Percentiles rank a stretch among this genome's conserved stretches.
Conservation (phyloP, 2,888 invertebrate genomes). For the Drosophila nr. medialis region DNA sequence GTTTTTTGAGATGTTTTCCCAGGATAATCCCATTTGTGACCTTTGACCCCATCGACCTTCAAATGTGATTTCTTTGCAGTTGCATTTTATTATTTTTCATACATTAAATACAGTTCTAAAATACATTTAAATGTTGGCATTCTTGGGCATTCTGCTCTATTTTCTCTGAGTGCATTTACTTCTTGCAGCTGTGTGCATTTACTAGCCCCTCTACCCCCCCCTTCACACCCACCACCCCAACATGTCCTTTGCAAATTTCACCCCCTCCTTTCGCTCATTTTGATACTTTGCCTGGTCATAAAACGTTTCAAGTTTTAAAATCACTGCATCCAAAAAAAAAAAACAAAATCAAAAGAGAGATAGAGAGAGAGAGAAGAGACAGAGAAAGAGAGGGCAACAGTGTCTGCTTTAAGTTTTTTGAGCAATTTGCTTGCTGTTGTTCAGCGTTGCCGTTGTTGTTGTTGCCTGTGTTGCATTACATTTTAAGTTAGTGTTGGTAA, state of each 20-base stretch:
- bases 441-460: conserved; percentile 28
- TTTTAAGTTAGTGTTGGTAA: conserved; percentile 79
- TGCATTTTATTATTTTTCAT: background rate
- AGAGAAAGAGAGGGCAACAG: background rate
- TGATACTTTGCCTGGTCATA: conserved; percentile 48
- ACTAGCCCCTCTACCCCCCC: conserved; percentile 14
- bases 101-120: conserved; percentile 29
- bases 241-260: background rate
- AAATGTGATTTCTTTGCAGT: background rate
- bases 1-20: background rate
- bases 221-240: background rate
- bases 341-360: conserved; percentile 9
- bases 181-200: conserved; percentile 74
- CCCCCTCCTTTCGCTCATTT: conserved; percentile 18
- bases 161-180: conserved; percentile 54
- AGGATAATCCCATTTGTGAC: background rate
- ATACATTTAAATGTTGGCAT: background rate
- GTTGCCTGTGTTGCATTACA: conserved; percentile 60
- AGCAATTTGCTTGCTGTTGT: conserved; percentile 70
- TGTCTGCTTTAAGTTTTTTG: conserved; percentile 72
- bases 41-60: background rate
- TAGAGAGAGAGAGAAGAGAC: background rate
- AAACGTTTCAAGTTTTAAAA: conserved; percentile 69
- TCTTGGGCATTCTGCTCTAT: background rate
- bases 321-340: conserved; percentile 66